Percentiles rank a stretch among this genome's conserved stretches.
Evolutionary conservation across 1,140 invertebrate genomes (phyloP).

Genomic region (Samia ricini): DNA sequence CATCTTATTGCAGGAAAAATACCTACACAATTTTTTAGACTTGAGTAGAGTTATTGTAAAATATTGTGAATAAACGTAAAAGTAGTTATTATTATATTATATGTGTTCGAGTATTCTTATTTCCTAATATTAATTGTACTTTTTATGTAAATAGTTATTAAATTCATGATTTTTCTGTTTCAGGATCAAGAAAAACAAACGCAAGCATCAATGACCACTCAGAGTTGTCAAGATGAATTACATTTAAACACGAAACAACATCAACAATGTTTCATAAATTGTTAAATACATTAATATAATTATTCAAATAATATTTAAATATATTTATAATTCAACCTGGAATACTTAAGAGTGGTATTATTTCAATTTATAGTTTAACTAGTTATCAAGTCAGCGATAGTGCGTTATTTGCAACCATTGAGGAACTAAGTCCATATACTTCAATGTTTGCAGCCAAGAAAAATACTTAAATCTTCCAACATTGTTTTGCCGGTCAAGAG

Average conservation of each 20-base stretch:
- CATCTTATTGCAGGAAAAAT: too few species aligned
- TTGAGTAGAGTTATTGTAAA: too few species aligned
- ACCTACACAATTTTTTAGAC: too few species aligned
- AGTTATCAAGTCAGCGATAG: conserved; percentile 5
- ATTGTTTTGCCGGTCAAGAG: conserved; percentile 50
- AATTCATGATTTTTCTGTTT: conserved; percentile 2
- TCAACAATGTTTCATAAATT: conserved; percentile 30
- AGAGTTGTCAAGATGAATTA: conserved; percentile 20
- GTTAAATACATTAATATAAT: too few species aligned
- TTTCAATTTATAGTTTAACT: conserved; percentile 17
- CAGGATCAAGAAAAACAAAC: conserved; percentile 14
- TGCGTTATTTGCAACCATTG: too few species aligned
- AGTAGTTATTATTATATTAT: too few species aligned
- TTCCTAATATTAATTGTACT: too few species aligned
- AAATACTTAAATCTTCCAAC: conserved; percentile 28
- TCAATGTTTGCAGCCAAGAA: conserved; percentile 4
- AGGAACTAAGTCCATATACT: too few species aligned
- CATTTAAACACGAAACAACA: conserved; percentile 19
- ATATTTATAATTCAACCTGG: background rate
- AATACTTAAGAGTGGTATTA: background rate
- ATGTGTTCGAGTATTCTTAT: too few species aligned
- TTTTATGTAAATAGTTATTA: background rate
- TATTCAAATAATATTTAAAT: background rate
- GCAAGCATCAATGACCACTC: conserved; percentile 9
- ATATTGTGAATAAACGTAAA: too few species aligned